A percentile compares a stretch with the other conserved stretches of the same genome.
Evolutionary conservation across 2,888 invertebrate genomes (phyloP).

Genomic region (Chymomyza caudatula): DNA sequence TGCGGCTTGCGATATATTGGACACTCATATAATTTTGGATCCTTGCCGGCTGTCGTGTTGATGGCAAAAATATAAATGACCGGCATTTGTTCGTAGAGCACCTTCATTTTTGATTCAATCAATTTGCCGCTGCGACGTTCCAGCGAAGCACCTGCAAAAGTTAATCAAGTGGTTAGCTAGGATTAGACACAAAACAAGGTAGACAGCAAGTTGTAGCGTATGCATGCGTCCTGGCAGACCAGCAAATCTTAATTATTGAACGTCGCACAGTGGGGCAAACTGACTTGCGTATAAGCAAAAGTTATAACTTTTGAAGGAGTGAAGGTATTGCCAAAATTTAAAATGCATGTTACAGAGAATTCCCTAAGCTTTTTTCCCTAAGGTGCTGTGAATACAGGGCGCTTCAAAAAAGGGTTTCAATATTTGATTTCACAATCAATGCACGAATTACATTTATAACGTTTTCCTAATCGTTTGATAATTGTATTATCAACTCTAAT

Average conservation of each 20-base stretch:
- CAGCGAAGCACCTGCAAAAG: constrained; percentile 84
- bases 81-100: constrained; percentile 96
- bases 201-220: neutral
- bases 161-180: neutral
- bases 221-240: neutral
- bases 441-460: too few relatives aligned
- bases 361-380: too few relatives aligned
- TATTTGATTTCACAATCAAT: too few relatives aligned
- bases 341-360: too few relatives aligned
- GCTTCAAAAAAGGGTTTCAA: too few relatives aligned
- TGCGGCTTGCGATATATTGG: constrained; percentile 97
- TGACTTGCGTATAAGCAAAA: too few relatives aligned
- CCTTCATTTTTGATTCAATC: constrained; percentile 94
- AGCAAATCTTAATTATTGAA: neutral
- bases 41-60: constrained; percentile 94
- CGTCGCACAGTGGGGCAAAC: too few relatives aligned
- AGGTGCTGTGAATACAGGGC: too few relatives aligned
- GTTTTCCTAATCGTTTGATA: too few relatives aligned
- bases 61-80: constrained; percentile 97
- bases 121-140: constrained; percentile 92
- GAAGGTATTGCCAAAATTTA: too few relatives aligned
- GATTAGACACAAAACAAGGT: neutral
- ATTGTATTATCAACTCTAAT: too few relatives aligned
- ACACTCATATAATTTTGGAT: constrained; percentile 94
- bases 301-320: too few relatives aligned